Evolutionary conservation across 2,113 vertebrate species (phyloP).

Genomic region (Xerus inauris): DNA sequence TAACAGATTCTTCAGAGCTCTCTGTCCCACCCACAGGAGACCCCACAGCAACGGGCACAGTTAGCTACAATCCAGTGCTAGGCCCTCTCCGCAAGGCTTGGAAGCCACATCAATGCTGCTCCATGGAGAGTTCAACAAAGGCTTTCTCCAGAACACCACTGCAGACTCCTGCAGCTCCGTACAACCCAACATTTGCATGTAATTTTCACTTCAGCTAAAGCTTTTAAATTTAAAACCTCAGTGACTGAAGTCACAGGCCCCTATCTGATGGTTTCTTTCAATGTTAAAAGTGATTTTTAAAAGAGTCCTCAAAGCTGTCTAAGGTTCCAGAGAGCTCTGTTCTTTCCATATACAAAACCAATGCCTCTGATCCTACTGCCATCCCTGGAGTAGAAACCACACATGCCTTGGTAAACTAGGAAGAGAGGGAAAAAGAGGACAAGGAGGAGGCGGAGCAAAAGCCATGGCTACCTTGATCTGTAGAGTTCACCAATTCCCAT

Average conservation of each 20-base stretch:
- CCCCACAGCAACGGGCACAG: background rate
- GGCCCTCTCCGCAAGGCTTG: background rate
- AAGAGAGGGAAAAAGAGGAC: background rate
- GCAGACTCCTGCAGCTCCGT: background rate
- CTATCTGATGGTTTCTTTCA: conserved; percentile 34
- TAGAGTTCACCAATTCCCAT: background rate
- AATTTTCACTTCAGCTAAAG: conserved; percentile 57
- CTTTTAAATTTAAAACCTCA: conserved; percentile 37
- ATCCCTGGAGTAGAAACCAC: background rate
- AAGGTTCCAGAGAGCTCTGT: background rate
- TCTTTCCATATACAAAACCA: background rate
- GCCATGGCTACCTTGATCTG: background rate
- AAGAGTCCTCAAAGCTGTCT: background rate
- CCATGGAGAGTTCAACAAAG: background rate
- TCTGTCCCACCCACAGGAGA: background rate
- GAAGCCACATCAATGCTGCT: background rate
- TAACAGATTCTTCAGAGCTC: background rate
- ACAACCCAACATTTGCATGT: background rate
- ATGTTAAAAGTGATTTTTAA: background rate
- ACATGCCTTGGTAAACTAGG: background rate
- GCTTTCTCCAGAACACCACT: background rate
- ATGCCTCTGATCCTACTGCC: background rate
- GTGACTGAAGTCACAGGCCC: background rate
- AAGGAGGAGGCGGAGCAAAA: background rate
- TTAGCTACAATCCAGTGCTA: background rate